A percentile compares a stretch with the other conserved stretches of the same genome.
phyloP scores from a whole-genome alignment of 1,140 invertebrate genomes.

The Brachionus manjavacas region DNA sequence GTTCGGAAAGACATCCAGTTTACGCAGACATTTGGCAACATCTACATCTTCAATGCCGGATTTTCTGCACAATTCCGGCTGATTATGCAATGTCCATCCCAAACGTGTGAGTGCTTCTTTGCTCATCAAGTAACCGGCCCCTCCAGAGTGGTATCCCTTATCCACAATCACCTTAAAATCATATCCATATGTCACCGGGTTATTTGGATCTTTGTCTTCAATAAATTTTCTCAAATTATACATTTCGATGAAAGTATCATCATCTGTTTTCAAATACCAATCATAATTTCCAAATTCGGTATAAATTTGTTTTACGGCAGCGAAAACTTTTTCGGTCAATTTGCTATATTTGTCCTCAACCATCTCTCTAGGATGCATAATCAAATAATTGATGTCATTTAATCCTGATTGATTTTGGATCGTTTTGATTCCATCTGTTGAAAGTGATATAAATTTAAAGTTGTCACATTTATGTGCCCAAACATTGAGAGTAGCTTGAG shows the following conservation, averaged over 20 bases:
- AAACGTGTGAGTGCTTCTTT: conserved; percentile 47
- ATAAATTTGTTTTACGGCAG: conserved; percentile 13
- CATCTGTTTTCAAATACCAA: conserved; percentile 90
- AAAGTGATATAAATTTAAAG: neutral
- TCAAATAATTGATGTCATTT: neutral
- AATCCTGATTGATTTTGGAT: neutral
- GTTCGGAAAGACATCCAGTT: conserved; percentile 75
- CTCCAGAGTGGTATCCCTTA: conserved; percentile 53
- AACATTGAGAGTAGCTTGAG: neutral
- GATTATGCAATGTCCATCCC: neutral
- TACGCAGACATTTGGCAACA: conserved; percentile 83
- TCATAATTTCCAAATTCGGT: conserved; percentile 57
- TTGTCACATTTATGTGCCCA: conserved; percentile 21
- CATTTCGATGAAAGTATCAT: conserved; percentile 73
- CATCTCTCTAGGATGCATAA: neutral
- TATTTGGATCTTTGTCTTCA: conserved; percentile 43
- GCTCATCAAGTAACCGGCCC: conserved; percentile 77
- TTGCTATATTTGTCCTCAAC: neutral
- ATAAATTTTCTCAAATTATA: conserved; percentile 57
- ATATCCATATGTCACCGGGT: conserved; percentile 52
- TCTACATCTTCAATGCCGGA: conserved; percentile 77
- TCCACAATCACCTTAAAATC: conserved; percentile 49
- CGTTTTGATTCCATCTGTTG: neutral
- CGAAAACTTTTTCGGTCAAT: conserved; percentile 10
- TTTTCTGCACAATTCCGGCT: neutral